phyloP scores from a whole-genome alignment of 2,797 vertebrate species.

The Lacerta bilineata region DNA sequence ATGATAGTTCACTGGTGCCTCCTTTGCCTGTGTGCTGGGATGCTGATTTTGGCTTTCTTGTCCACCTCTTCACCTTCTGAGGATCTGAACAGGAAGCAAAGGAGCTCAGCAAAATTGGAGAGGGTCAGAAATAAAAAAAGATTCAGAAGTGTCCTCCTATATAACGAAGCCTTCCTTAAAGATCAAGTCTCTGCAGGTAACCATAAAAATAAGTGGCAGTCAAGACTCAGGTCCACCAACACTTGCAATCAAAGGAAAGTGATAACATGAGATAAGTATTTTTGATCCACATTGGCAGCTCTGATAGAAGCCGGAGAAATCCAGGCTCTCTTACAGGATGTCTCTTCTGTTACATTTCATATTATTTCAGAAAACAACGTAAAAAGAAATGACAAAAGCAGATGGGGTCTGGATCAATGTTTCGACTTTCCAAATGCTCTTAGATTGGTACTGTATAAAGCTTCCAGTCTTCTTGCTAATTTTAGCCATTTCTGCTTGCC shows the following conservation, averaged over 20 bases:
- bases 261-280: neutral
- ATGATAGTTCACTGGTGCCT: neutral
- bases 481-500: neutral
- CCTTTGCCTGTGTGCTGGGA: neutral
- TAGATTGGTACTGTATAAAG: neutral
- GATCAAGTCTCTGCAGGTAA: constrained; percentile 11
- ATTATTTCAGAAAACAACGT: neutral
- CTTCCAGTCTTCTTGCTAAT: neutral
- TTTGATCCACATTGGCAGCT: neutral
- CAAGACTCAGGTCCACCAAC: neutral
- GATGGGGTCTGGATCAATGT: neutral
- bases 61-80: neutral
- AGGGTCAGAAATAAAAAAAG: constrained; percentile 14
- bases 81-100: constrained; percentile 13
- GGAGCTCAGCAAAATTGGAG: neutral
- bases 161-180: constrained; percentile 13
- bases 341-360: constrained; percentile 19
- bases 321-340: neutral
- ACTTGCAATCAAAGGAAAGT: constrained; percentile 23
- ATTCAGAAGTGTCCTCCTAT: constrained; percentile 7
- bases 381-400: neutral
- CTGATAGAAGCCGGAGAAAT: neutral
- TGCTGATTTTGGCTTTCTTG: neutral
- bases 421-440: constrained; percentile 18
- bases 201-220: constrained; percentile 3